phyloP scores from a whole-genome alignment of 2,113 vertebrate genomes.

The Calidris pygmaea region DNA sequence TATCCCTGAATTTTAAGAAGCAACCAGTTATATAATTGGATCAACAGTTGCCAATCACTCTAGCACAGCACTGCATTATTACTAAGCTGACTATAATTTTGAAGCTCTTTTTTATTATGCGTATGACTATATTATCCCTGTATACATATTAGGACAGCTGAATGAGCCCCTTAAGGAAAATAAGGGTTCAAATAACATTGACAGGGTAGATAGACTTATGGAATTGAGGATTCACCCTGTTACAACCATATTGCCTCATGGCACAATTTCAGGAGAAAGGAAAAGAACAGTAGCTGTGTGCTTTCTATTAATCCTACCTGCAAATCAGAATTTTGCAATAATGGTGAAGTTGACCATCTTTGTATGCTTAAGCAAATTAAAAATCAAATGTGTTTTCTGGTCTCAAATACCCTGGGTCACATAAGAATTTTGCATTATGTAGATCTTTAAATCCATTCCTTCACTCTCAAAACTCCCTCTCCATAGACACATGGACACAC shows the following conservation, averaged over 20 bases:
- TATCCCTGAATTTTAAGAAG: constrained; percentile 51
- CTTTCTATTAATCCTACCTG: constrained; percentile 53
- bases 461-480: neutral
- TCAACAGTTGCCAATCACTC: constrained; percentile 61
- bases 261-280: constrained; percentile 47
- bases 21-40: constrained; percentile 63
- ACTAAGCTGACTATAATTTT: constrained; percentile 62
- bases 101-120: constrained; percentile 67
- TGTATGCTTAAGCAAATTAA: constrained; percentile 71
- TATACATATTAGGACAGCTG: constrained; percentile 74
- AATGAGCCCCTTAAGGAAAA: constrained; percentile 76
- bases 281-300: constrained; percentile 36
- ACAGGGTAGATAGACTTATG: constrained; percentile 53
- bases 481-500: neutral
- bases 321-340: constrained; percentile 61
- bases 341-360: constrained; percentile 65
- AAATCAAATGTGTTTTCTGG: constrained; percentile 64
- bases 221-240: constrained; percentile 70
- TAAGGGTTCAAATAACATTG: constrained; percentile 72
- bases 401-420: constrained; percentile 25
- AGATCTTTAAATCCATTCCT: neutral
- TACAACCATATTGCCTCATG: constrained; percentile 58
- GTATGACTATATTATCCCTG: constrained; percentile 72
- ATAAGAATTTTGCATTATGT: constrained; percentile 29
- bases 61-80: constrained; percentile 25